Base-by-base conservation (phyloP, 2,888 invertebrate genomes). In the Pristionchus maxplancki region DNA sequence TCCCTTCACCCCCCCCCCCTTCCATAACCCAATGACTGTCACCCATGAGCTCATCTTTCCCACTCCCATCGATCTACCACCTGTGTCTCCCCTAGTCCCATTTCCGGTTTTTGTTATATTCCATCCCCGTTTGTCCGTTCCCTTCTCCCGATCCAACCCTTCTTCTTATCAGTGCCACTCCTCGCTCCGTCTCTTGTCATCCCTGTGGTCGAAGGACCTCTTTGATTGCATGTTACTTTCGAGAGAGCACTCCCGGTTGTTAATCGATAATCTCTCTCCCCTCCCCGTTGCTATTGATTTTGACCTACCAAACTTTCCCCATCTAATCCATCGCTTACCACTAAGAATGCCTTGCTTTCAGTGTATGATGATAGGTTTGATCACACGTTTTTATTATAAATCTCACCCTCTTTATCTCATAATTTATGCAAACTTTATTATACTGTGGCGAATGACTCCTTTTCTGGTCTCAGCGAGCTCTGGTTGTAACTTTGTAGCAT, bases 341-440 rank as follows among this genome's bases (percentile, higher is more conserved):
- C 44, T 78, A n/a, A 78, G 40, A 28, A n/a, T 74, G 74, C 74
- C 40, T 78, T 78, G 78, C 78, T 78, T 78, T 78, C 44, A 44
- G 78, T 78, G 78, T 78, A 48, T 78, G 78, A 44, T 78, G 44
- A 78, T 78, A 78, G 78, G 78, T 78, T 78, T 78, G 78, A 78
- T 78, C 78, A 28, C 78, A 78, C 78, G n/a, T 78, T 78, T 48
- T 48, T 28, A 44, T 78, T 74, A 58, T 78, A 44, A 44, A 44
- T 78, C 78, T 78, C 78, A 78, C 78, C 78, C 44, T 78, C 44
- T 78, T 78, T 78, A 48, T 78, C 40, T 74, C 78, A 78, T 78
- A 78, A 78, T 78, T 44, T 78, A 78, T 78, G 78, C 78, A 48
- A 31, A 74, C 6, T 74, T 78, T 48, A 74, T 48, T 48, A 78